Conservation (phyloP, 2,888 invertebrate species). For the Baccha elongata region DNA sequence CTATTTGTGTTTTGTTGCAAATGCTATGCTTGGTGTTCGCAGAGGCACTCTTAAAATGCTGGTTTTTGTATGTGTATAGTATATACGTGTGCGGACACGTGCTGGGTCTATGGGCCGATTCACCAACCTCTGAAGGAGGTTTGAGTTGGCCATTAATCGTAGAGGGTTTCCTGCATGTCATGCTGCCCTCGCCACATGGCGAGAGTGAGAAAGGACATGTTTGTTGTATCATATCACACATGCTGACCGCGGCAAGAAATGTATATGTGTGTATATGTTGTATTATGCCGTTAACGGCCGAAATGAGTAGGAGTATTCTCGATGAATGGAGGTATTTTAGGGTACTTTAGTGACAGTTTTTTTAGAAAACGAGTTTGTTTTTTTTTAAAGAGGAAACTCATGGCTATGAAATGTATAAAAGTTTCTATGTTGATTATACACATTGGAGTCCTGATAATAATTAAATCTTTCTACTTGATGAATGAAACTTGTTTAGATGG, state of each 20-base stretch:
- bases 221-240: conserved; percentile 43
- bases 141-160: conserved; percentile 57
- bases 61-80: conserved; percentile 19
- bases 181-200: conserved; percentile 10
- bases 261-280: background rate
- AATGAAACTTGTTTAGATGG: conserved; percentile 20
- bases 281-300: background rate
- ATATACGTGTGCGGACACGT: conserved; percentile 36
- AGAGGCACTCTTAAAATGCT: background rate
- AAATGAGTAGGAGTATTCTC: conserved; percentile 16
- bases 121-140: conserved; percentile 42
- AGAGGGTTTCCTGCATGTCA: conserved; percentile 53
- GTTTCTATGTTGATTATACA: background rate
- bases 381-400: background rate
- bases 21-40: background rate
- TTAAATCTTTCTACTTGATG: conserved; percentile 29
- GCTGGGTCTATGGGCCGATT: conserved; percentile 52
- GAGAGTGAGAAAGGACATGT: conserved; percentile 38
- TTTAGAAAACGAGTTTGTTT: conserved; percentile 13
- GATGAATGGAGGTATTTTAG: conserved; percentile 34
- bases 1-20: conserved; percentile 19
- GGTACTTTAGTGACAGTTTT: conserved; percentile 42
- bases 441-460: conserved; percentile 3
- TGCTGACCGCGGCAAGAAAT: conserved; percentile 54
- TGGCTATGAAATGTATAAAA: background rate